A percentile compares a stretch with the other conserved stretches of the same genome.
These are phyloP conservation scores for Platysternon megacephalum DNA, from an alignment of 2,113 vertebrate species.

Conservation along the genomic window DNA sequence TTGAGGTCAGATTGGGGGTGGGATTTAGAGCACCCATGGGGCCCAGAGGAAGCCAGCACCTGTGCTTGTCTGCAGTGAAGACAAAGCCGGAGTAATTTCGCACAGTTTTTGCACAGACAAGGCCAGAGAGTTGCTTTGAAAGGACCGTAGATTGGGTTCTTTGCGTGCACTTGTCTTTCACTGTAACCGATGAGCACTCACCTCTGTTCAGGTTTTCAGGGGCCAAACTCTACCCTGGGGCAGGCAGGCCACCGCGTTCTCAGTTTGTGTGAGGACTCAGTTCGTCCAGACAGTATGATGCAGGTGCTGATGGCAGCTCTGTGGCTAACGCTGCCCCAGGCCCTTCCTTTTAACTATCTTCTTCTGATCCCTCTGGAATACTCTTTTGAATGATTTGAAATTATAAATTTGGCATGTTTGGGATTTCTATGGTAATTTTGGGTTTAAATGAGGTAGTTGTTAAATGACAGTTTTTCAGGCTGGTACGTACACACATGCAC, in stretches of 20 bases:
- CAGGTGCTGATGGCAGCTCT: background rate
- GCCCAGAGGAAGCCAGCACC: too few relatives aligned
- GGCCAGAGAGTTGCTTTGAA: rapidly evolving
- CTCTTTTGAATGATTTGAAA: background rate
- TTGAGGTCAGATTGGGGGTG: too few relatives aligned
- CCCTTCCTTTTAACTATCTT: background rate
- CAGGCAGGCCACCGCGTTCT: background rate
- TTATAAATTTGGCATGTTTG: background rate
- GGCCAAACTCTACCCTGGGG: background rate
- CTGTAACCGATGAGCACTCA: background rate
- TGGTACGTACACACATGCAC: too few relatives aligned
- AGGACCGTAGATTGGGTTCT: background rate
- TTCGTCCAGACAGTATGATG: background rate
- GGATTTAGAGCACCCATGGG: too few relatives aligned
- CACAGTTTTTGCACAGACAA: background rate
- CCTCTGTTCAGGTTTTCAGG: background rate
- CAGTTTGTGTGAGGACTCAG: background rate
- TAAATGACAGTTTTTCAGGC: background rate
- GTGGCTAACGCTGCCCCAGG: background rate
- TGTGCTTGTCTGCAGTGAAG: background rate
- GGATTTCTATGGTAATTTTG: background rate
- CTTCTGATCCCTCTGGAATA: background rate
- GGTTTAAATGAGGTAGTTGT: background rate
- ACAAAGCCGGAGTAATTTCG: background rate
- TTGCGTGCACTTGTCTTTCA: background rate